These are phyloP conservation scores for Nymphalis polychloros DNA, from an alignment of 2,888 invertebrate species.

Conservation along the genomic window DNA sequence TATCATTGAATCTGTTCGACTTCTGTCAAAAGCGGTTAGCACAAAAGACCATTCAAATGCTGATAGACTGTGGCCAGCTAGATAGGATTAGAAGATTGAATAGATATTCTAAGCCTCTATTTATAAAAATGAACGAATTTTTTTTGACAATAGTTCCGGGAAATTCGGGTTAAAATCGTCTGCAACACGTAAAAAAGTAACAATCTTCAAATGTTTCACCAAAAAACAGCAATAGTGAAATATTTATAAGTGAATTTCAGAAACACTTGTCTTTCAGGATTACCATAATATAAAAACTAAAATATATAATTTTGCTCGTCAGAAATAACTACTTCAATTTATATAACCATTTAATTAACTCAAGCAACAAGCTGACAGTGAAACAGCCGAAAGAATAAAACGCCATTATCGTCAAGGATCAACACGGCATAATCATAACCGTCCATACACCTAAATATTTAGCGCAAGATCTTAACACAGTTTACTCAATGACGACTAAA, in stretches of 20 bases:
- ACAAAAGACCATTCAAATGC: conserved; percentile 28
- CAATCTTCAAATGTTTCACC: no score
- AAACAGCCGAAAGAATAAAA: not conserved
- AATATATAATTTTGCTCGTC: no score
- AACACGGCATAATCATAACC: not conserved
- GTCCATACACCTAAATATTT: not conserved
- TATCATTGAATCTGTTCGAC: conserved; percentile 7
- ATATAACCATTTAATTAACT: no score
- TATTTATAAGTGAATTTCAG: no score
- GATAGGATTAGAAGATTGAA: conserved; percentile 23
- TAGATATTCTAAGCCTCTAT: conserved; percentile 20
- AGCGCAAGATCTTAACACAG: conserved; percentile 8
- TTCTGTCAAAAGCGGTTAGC: conserved; percentile 2
- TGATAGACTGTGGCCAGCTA: conserved; percentile 15
- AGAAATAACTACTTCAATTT: no score
- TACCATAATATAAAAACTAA: no score
- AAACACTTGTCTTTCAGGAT: no score
- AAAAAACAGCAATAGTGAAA: no score
- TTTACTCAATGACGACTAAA: conserved; percentile 19
- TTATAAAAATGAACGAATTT: conserved; percentile 8
- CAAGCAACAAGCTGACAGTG: not conserved
- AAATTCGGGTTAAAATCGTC: not conserved
- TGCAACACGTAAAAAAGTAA: no score
- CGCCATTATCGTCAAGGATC: not conserved
- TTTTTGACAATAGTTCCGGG: not conserved